Conservation (phyloP, 2,888 invertebrate genomes). For the Geophilus truncorum region DNA sequence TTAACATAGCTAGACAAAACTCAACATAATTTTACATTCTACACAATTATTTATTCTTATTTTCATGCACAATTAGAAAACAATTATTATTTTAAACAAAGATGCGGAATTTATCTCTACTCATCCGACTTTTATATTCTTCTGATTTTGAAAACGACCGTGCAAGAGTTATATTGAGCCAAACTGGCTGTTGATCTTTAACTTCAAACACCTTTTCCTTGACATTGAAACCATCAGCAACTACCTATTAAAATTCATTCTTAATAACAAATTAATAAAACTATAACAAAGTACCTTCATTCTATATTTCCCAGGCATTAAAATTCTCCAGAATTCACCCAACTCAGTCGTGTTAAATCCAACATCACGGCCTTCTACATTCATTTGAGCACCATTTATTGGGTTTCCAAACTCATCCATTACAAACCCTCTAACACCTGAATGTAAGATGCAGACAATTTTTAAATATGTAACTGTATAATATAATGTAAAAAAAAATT, state of each 20-base stretch:
- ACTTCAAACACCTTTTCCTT: constrained; percentile 81
- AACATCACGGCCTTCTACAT: constrained; percentile 75
- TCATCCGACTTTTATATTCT: no score
- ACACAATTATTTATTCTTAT: no score
- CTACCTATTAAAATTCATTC: constrained; percentile 56
- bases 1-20: no score
- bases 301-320: constrained; percentile 77
- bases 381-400: constrained; percentile 70
- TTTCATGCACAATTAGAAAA: no score
- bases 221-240: constrained; percentile 76
- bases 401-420: constrained; percentile 69
- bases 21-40: no score
- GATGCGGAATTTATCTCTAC: no score
- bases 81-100: no score
- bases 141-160: no score
- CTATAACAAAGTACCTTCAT: constrained; percentile 25
- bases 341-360: constrained; percentile 78
- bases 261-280: not conserved
- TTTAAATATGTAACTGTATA: no score
- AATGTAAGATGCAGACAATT: no score
- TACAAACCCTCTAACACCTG: constrained; percentile 82
- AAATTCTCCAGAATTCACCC: constrained; percentile 92
- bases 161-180: constrained; percentile 74
- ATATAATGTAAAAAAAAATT: not conserved
- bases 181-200: constrained; percentile 75